Evolutionary conservation across 2,113 vertebrate species (phyloP).

Genomic region (Bos taurus): ARS-UCD2.0 NC_037331.1:67360001-67360500

Average conservation of each 20-base stretch:
- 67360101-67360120: neutral
- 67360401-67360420: neutral
- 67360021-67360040: neutral
- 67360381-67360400: neutral
- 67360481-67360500: slow-evolving; percentile 56
- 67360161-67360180: neutral
- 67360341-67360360: neutral
- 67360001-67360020: neutral
- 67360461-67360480: slow-evolving; percentile 42
- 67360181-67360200: neutral
- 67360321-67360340: neutral
- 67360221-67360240: neutral
- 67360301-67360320: neutral
- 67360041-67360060: neutral
- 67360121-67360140: neutral
- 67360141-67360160: neutral
- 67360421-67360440: slow-evolving; percentile 30
- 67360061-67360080: neutral
- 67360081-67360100: neutral
- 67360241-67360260: neutral
- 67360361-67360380: neutral
- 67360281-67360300: neutral
- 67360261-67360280: slow-evolving; percentile 45
- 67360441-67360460: neutral
- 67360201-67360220: neutral